Conservation (phyloP, 2,797 vertebrate genomes). For the Odontamblyopus rebecca region DNA sequence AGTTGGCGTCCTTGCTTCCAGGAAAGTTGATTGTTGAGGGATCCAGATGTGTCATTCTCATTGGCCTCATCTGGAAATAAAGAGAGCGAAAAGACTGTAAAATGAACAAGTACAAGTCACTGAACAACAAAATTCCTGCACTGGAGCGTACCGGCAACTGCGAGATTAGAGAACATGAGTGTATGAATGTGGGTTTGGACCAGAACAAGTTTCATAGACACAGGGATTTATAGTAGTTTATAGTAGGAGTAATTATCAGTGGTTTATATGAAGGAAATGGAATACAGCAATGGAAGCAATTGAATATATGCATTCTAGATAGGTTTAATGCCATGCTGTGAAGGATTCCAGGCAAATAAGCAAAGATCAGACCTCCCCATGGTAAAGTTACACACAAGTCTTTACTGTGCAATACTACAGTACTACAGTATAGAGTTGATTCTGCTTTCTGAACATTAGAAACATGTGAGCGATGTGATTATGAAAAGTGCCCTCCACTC, state of each 20-base stretch:
- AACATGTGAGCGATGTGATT: not conserved
- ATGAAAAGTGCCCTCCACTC: not conserved
- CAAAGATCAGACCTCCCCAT: too few species aligned
- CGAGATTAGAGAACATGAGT: not conserved
- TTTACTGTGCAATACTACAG: too few species aligned
- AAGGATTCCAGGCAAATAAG: too few species aligned
- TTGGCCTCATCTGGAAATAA: constrained; percentile 91
- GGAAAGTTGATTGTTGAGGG: constrained; percentile 95
- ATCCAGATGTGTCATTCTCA: constrained; percentile 88
- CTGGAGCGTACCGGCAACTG: constrained; percentile 43
- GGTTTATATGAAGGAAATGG: too few species aligned
- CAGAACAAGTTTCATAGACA: not conserved
- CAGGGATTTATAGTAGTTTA: not conserved
- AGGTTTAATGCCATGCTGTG: too few species aligned
- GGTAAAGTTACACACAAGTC: too few species aligned
- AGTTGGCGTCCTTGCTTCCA: constrained; percentile 98
- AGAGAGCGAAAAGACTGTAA: constrained; percentile 39
- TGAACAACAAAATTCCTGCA: constrained; percentile 63
- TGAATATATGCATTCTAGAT: too few species aligned
- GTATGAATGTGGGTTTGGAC: not conserved
- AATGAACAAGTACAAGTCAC: constrained; percentile 44
- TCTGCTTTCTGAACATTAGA: not conserved
- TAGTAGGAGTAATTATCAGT: not conserved
- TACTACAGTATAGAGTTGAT: not conserved
- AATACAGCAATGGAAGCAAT: too few species aligned